phyloP scores from a whole-genome alignment of 2,797 vertebrate genomes.

The Balearica regulorum region DNA sequence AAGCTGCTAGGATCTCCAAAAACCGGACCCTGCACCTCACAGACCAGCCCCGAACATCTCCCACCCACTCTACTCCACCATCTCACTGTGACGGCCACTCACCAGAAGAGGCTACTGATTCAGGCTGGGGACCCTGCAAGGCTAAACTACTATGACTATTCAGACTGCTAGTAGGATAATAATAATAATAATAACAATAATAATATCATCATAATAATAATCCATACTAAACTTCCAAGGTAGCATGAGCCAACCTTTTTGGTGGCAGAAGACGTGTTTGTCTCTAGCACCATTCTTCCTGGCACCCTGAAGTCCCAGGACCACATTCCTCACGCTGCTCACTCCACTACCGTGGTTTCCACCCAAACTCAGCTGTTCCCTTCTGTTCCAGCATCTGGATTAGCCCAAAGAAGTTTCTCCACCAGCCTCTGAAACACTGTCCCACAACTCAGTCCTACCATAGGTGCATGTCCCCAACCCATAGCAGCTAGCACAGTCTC shows the following conservation, averaged over 20 bases:
- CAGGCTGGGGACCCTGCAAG: neutral
- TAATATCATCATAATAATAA: neutral
- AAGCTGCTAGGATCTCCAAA: neutral
- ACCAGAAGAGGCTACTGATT: neutral
- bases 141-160: neutral
- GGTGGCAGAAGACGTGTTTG: neutral
- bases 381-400: neutral
- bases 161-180: neutral
- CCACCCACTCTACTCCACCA: accelerated
- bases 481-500: neutral
- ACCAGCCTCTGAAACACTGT: neutral
- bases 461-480: accelerated
- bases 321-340: neutral
- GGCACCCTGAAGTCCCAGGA: neutral
- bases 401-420: neutral
- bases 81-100: accelerated
- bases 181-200: neutral
- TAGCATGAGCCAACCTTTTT: neutral
- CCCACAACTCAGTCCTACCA: neutral
- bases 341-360: neutral
- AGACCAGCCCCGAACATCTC: neutral
- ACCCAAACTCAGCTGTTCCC: neutral
- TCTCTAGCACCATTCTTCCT: neutral
- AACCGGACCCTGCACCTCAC: neutral
- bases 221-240: neutral